Evolutionary conservation across 2,113 vertebrate genomes (phyloP).

Genomic region (Ceratotherium simum): DNA sequence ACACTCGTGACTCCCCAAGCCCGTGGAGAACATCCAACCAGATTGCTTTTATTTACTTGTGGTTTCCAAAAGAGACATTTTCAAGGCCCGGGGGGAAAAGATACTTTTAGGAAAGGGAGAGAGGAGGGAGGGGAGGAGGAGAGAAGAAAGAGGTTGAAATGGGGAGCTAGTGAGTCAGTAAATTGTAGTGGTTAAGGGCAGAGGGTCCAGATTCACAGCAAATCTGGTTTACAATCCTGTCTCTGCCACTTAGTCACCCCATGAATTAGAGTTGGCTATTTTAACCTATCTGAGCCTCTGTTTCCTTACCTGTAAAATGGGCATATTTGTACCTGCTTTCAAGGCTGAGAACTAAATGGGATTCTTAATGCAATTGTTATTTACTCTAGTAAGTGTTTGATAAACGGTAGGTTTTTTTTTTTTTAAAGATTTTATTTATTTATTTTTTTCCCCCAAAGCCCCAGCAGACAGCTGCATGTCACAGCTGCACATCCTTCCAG

Average conservation of each 20-base stretch:
- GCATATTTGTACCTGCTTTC: not conserved
- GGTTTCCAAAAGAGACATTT: conserved; percentile 51
- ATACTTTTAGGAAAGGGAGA: not conserved
- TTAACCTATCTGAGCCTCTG: not conserved
- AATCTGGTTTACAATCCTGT: not conserved
- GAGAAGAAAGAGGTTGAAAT: not conserved
- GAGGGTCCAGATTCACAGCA: not conserved
- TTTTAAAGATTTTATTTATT: too few relatives aligned
- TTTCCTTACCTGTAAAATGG: not conserved
- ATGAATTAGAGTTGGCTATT: not conserved
- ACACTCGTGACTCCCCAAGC: not conserved
- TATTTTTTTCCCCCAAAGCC: too few relatives aligned
- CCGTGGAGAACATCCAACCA: not conserved
- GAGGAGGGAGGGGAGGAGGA: not conserved
- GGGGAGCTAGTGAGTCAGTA: not conserved
- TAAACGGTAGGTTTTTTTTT: not conserved
- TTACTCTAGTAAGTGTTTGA: not conserved
- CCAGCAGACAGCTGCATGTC: too few relatives aligned
- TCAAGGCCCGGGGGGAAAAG: not conserved
- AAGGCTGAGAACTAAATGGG: not conserved
- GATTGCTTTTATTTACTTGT: conserved; percentile 32
- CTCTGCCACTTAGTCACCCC: not conserved
- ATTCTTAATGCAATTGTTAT: not conserved
- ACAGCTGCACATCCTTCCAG: too few relatives aligned
- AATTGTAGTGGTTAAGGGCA: not conserved